Evolutionary conservation across 2,113 vertebrate genomes (phyloP).

Genomic region (Cryptoleucopteryx plumbea): DNA sequence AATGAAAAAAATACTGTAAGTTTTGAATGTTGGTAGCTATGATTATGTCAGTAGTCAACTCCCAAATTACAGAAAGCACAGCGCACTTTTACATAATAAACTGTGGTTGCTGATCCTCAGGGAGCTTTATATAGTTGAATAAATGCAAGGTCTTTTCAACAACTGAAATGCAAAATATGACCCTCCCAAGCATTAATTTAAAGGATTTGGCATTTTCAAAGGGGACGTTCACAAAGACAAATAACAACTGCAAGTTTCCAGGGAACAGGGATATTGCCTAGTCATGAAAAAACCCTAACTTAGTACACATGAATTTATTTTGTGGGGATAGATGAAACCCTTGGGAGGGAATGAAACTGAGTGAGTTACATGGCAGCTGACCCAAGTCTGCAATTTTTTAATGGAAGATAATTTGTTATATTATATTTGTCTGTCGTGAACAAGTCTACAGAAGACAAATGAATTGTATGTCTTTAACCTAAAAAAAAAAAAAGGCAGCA

Average conservation of each 20-base stretch:
- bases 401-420: constrained; percentile 42
- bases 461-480: not conserved
- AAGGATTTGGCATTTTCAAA: constrained; percentile 62
- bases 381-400: constrained; percentile 17
- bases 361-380: constrained; percentile 26
- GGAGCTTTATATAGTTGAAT: constrained; percentile 28
- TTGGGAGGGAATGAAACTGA: constrained; percentile 18
- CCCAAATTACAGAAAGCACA: constrained; percentile 17
- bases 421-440: constrained; percentile 27
- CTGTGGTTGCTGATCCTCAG: not conserved
- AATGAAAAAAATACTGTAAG: not conserved
- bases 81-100: not conserved
- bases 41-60: not conserved
- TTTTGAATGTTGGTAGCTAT: not conserved
- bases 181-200: constrained; percentile 56
- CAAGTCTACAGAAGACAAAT: not conserved
- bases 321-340: constrained; percentile 34
- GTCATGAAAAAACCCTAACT: constrained; percentile 36
- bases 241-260: constrained; percentile 57
- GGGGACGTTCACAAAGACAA: constrained; percentile 27
- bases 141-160: constrained; percentile 53
- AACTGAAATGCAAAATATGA: constrained; percentile 64
- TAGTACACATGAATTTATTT: constrained; percentile 41
- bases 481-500: not conserved
- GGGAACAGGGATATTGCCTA: constrained; percentile 39